Evolutionary conservation across 2,113 vertebrate species (phyloP), one percentile per base, ranked within the genome.

Genomic region (Orthochromis indermauri): DNA sequence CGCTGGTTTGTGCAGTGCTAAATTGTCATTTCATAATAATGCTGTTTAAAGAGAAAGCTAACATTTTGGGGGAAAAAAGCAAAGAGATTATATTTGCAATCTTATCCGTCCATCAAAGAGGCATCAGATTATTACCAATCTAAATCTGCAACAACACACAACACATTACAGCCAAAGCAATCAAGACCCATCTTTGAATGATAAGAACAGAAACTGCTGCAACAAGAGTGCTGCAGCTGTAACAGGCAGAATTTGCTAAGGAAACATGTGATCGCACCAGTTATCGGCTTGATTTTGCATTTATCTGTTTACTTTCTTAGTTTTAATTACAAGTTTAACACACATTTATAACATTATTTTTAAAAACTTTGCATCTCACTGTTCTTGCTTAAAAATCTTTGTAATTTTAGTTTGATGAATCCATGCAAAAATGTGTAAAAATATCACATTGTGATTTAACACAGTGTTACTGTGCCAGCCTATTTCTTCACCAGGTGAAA

Each of bases 11-110:
- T 26, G 21, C 66, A 26, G 37, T 24, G 37, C 37, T 71, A 45
- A 24, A 42, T 42, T 42, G 12, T 45, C 13, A 26, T 42, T 71
- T 71, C 0, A 26, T 26, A 24, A 71, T 71, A 71, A 26, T 24
- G 8, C 37, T 17, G 2, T 73, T 73, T 17, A 73, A 45, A 73
- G 21, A 26, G 21, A 73, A 28, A 73, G 40, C 40, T 73, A 45
- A 45, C 40, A 73, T 17, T 73, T 45, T 2, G 2, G n/a, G 3
- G 4, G 0, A 0, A 1, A 1, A n/a, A 26, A 26, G 40, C 1
- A 26, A 45, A 73, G 37, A 17, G 37, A 73, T 21, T 71, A 45
- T 17, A 2, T 45, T 17, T 71, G 66, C 5, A 24, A 42, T 71
- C 66, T 71, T 45, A 45, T 1, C 66, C 1, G 1, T 10, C 8